Evolutionary conservation across 37 sponge, comb jelly and placozoan species (phyloP).

Genomic region (Hexactinellida sp.): DNA sequence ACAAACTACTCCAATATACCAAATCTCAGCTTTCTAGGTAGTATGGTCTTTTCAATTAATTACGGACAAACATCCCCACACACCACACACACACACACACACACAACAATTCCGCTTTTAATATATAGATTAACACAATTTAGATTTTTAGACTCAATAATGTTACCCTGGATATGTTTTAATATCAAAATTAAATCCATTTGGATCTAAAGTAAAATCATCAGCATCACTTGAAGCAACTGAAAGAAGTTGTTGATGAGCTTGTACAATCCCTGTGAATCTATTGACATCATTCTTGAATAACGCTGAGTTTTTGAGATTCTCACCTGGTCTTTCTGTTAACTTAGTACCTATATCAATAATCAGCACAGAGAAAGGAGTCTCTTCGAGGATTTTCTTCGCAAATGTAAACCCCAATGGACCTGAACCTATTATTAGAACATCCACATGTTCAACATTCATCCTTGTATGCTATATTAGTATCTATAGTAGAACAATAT

Average conservation of each 20-base stretch:
- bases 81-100: too few species aligned
- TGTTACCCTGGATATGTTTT: conserved; percentile 21
- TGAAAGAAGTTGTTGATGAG: conserved; percentile 19
- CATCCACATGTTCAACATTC: conserved; percentile 19
- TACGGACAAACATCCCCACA: too few species aligned
- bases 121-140: too few species aligned
- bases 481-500: too few species aligned
- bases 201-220: conserved; percentile 28
- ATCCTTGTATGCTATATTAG: too few species aligned
- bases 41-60: too few species aligned
- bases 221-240: conserved; percentile 28
- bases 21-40: too few species aligned
- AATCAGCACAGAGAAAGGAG: conserved; percentile 20
- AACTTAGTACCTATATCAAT: conserved; percentile 39
- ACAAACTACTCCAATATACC: too few species aligned
- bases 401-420: conserved; percentile 40
- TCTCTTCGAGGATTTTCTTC: conserved; percentile 18
- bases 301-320: conserved; percentile 34
- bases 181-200: background rate
- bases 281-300: conserved; percentile 21
- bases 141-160: too few species aligned
- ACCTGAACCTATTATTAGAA: conserved; percentile 30
- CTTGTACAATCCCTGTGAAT: conserved; percentile 27
- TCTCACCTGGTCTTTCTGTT: conserved; percentile 27
- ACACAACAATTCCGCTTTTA: too few species aligned